phyloP scores from a whole-genome alignment of 2,888 invertebrate species.

The Cryptophagus acutangulus region DNA sequence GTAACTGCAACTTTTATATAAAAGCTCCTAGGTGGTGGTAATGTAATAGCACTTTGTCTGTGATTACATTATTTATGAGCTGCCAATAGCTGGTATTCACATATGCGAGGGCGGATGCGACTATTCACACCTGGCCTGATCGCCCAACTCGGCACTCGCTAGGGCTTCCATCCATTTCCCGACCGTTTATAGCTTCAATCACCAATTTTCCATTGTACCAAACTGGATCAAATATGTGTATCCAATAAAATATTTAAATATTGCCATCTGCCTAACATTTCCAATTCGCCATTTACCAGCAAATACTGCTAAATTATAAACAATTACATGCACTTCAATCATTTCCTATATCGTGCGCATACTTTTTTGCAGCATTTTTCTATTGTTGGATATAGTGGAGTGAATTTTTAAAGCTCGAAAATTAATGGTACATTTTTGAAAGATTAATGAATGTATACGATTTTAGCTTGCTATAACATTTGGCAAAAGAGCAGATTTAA shows the following conservation, averaged over 20 bases:
- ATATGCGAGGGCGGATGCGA: conserved; percentile 39
- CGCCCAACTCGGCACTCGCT: neutral
- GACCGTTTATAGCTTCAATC: conserved; percentile 11
- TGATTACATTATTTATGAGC: conserved; percentile 46
- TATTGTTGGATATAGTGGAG: no score
- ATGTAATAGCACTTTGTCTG: conserved; percentile 43
- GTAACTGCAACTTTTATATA: conserved; percentile 9
- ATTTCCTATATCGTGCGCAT: no score
- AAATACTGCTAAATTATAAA: no score
- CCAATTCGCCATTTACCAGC: no score
- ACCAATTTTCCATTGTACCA: conserved; percentile 13
- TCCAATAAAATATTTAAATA: conserved; percentile 1
- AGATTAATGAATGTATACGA: no score
- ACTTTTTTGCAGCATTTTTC: no score
- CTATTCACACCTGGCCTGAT: conserved; percentile 36
- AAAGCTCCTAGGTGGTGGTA: conserved; percentile 20
- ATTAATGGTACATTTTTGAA: no score
- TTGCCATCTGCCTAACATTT: no score
- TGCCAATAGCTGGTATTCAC: conserved; percentile 41
- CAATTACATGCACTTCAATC: no score
- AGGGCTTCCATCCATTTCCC: conserved; percentile 16
- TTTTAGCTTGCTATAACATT: no score
- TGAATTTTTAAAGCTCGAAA: no score
- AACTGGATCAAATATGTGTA: neutral
- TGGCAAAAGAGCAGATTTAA: no score